phyloP scores from a whole-genome alignment of 2,888 invertebrate genomes.

The Xanthostigma xanthostigma region DNA sequence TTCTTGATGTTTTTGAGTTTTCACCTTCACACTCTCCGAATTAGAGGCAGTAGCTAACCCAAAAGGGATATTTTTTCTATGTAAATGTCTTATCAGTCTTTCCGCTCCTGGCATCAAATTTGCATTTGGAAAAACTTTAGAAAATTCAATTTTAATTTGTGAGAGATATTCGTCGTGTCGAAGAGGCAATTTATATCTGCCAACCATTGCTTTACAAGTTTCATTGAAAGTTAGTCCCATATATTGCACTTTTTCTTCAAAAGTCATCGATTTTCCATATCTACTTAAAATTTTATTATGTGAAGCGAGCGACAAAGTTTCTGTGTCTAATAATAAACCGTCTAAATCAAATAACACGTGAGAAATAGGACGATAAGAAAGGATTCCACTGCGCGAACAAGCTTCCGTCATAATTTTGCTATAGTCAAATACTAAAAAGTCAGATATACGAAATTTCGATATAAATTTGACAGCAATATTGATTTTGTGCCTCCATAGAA shows the following conservation, averaged over 20 bases:
- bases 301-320: neutral
- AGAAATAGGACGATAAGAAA: neutral
- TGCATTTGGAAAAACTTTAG: neutral
- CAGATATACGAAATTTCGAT: too few species aligned
- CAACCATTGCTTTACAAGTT: too few species aligned
- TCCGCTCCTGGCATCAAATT: constrained; percentile 30
- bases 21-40: constrained; percentile 31
- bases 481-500: too few species aligned
- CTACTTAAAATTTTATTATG: neutral
- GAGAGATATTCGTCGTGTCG: constrained; percentile 10
- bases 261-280: neutral
- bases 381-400: too few species aligned
- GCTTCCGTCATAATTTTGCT: too few species aligned
- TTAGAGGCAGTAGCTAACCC: constrained; percentile 45
- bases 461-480: too few species aligned
- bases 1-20: constrained; percentile 27
- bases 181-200: too few species aligned
- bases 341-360: neutral
- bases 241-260: too few species aligned
- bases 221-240: too few species aligned
- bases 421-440: too few species aligned
- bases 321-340: neutral
- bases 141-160: constrained; percentile 6
- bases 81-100: constrained; percentile 36
- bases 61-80: constrained; percentile 36